A percentile compares a stretch with the other conserved stretches of the same genome.
Evolutionary conservation across 2,888 invertebrate genomes (phyloP).

Genomic region (Sinhomidia bicolor): DNA sequence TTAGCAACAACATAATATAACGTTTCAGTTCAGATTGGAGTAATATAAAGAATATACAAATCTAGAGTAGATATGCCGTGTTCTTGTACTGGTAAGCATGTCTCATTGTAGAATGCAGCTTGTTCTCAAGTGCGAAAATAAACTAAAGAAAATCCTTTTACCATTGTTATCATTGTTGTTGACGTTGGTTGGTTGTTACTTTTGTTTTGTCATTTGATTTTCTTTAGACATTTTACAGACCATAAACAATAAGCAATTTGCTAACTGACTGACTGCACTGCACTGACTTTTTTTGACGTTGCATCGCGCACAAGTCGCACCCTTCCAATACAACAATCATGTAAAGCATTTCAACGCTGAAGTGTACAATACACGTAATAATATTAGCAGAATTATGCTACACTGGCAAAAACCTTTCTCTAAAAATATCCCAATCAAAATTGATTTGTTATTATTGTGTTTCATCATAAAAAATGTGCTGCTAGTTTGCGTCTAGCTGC

Average conservation of each 20-base stretch:
- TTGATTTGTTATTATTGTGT: constrained; percentile 2
- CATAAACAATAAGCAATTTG: constrained; percentile 19
- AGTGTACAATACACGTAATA: not conserved
- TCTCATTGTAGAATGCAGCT: not conserved
- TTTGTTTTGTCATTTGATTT: constrained; percentile 40
- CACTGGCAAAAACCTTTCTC: constrained; percentile 19
- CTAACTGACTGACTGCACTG: not conserved
- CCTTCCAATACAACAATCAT: not conserved
- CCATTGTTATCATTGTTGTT: not conserved
- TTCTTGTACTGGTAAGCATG: not conserved
- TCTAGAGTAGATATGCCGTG: not conserved
- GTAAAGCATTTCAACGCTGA: not conserved
- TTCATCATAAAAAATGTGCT: constrained; percentile 21
- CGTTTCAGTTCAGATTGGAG: not conserved
- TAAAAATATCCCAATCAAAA: constrained; percentile 34
- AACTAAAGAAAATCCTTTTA: not conserved
- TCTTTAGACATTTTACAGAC: not conserved
- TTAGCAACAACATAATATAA: constrained; percentile 11
- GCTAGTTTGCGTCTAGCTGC: constrained; percentile 1
- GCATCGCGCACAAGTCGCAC: not conserved
- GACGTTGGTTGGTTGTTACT: not conserved
- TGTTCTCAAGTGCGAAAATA: constrained; percentile 12
- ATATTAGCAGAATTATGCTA: not conserved
- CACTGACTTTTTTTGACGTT: not conserved
- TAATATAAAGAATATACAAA: constrained; percentile 6